These are phyloP conservation scores for Carassius auratus DNA, from an alignment of 2,113 vertebrate species.

Conservation along the genomic window DNA sequence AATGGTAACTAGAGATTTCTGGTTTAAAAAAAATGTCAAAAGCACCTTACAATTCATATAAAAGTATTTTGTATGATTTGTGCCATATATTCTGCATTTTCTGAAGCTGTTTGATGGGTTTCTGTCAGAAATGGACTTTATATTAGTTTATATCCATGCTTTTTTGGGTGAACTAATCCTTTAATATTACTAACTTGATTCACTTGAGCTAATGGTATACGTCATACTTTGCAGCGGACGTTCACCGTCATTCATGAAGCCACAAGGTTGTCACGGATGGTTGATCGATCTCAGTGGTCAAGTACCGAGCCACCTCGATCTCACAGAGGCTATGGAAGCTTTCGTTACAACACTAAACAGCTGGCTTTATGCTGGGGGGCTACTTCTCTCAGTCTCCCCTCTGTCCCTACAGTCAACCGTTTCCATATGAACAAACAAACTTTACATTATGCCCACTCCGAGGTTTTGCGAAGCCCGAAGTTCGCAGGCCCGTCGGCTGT, in stretches of 20 bases:
- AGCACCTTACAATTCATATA: too few relatives aligned
- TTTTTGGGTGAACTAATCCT: not conserved
- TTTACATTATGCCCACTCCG: conserved; percentile 52
- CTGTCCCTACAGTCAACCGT: not conserved
- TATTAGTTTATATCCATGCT: not conserved
- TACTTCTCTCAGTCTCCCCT: conserved; percentile 53
- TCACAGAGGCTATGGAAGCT: conserved; percentile 10
- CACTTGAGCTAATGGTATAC: not conserved
- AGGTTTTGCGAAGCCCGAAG: conserved; percentile 5
- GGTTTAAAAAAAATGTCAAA: too few relatives aligned
- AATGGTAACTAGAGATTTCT: too few relatives aligned
- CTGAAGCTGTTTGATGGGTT: not conserved
- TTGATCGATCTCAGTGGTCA: conserved; percentile 60
- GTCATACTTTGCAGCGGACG: conserved; percentile 12
- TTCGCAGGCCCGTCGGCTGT: not conserved
- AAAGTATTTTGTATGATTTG: too few relatives aligned
- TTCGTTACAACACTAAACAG: not conserved
- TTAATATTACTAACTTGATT: not conserved
- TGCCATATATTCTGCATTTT: not conserved
- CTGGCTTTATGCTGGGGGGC: conserved; percentile 5
- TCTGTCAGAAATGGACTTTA: not conserved
- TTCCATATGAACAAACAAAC: not conserved
- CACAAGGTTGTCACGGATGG: conserved; percentile 49
- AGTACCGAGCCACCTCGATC: conserved; percentile 25
- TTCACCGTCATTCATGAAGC: conserved; percentile 39